phyloP scores from a whole-genome alignment of 2,113 vertebrate species.

The Periophthalmus modestus region DNA sequence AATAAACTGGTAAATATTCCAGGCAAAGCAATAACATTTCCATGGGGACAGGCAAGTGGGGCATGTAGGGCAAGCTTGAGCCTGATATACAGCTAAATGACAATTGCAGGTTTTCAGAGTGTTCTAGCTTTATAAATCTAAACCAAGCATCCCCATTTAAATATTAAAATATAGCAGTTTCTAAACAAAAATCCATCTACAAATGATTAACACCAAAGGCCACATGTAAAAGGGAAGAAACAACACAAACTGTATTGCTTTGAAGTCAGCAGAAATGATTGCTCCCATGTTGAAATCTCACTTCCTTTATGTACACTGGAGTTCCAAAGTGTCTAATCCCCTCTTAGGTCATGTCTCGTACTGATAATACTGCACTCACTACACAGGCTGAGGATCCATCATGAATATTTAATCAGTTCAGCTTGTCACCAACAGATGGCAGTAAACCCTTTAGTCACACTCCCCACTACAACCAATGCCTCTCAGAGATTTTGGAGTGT shows the following conservation, averaged over 20 bases:
- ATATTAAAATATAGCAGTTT: neutral
- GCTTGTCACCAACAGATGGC: conserved; percentile 69
- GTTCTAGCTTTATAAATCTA: neutral
- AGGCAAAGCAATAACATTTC: no score
- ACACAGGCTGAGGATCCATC: neutral
- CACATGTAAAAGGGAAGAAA: neutral
- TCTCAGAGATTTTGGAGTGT: conserved; percentile 23
- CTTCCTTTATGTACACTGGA: neutral
- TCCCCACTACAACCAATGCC: conserved; percentile 20
- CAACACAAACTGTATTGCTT: neutral
- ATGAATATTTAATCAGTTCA: conserved; percentile 47
- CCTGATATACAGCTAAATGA: no score
- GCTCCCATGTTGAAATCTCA: neutral
- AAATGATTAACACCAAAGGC: neutral
- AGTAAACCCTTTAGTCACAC: conserved; percentile 63
- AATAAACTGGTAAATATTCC: no score
- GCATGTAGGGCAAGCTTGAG: no score
- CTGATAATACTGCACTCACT: neutral
- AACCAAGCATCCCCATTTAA: neutral
- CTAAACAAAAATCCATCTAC: neutral
- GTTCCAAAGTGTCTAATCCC: neutral
- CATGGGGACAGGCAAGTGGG: no score
- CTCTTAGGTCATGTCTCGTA: neutral
- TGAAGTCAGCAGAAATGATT: neutral
- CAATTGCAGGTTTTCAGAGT: no score